Evolutionary conservation across 1,140 invertebrate species (phyloP), one percentile per base, ranked within the genome.

Genomic region (Nasonia giraulti): DNA sequence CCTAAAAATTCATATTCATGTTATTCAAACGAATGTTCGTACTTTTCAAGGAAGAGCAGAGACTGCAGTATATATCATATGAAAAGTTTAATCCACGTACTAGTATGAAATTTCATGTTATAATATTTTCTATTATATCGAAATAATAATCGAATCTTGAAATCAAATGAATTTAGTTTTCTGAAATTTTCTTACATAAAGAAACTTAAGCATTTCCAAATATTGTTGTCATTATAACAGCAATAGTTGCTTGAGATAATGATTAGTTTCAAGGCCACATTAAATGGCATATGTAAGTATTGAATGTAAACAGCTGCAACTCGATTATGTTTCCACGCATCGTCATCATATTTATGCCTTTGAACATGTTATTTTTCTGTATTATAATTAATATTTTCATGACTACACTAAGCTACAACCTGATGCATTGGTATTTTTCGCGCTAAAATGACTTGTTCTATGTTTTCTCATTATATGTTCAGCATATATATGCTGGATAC

Each of bases 1-100:
- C 47, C 12, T 44, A 74, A 79, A 40, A 27, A 40, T 47, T 82
- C 11, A 27, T 31, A 31, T 71, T 33, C 5, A 74, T 40, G 33
- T 5, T 55, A 55, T 75, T 62, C 11, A 62, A 50, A 82, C 7
- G 11, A 76, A 74, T 10, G 40, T 69, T n/a, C 20, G 20, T 79
- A 5, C 55, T 66, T 83, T 37, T 50, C 23, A 74, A n/a, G 47
- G 40, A 84, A 84, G n/a, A 79, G 75, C 20, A 40, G 1, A 79
- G 17, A 27, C 33, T 31, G 10, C 12, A 20, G 4, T 50, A 27
- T 27, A 27, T 27, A 78, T 78, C n/a, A 20, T 27, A 50, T 71
- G 74, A 20, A 69, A 71, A 17, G 37, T 75, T 75, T 82, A 27
- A 27, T 27, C 27, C 27, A 27, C 1, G 1, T 27, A 27, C 1